Evolutionary conservation across 1,140 invertebrate genomes (phyloP).

Genomic region (Harpegnathos saltator): DNA sequence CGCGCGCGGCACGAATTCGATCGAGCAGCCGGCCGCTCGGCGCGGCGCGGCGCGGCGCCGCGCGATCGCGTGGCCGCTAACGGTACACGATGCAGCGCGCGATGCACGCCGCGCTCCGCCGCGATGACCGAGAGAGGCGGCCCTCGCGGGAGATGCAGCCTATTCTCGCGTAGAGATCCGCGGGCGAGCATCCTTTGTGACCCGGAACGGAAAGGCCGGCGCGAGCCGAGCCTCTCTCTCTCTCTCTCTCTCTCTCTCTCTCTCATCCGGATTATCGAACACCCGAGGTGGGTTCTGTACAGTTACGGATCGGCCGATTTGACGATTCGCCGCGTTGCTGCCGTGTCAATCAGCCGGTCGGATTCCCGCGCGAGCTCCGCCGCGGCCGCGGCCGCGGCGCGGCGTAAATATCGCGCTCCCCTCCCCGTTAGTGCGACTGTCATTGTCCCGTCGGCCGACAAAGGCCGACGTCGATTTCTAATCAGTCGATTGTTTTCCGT

Average conservation of each 20-base stretch:
- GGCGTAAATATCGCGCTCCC: too few relatives aligned
- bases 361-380: not conserved
- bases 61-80: slow-evolving; percentile 67
- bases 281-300: not conserved
- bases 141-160: slow-evolving; percentile 60
- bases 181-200: slow-evolving; percentile 64
- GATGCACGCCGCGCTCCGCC: slow-evolving; percentile 62
- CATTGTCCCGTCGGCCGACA: too few relatives aligned
- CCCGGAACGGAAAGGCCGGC: slow-evolving; percentile 71
- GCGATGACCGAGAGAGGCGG: slow-evolving; percentile 62
- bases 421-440: too few relatives aligned
- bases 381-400: too few relatives aligned
- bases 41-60: slow-evolving; percentile 41
- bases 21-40: slow-evolving; percentile 57
- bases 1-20: slow-evolving; percentile 67
- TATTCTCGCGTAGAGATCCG: slow-evolving; percentile 67
- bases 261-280: not conserved
- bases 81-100: slow-evolving; percentile 71
- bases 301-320: not conserved
- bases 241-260: too few relatives aligned
- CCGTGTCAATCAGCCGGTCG: not conserved
- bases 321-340: too few relatives aligned
- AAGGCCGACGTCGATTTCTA: too few relatives aligned
- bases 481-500: too few relatives aligned
- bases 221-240: not conserved